Base-by-base conservation (phyloP, 1,140 invertebrate species). In the Drosophila bipectinata region DNA sequence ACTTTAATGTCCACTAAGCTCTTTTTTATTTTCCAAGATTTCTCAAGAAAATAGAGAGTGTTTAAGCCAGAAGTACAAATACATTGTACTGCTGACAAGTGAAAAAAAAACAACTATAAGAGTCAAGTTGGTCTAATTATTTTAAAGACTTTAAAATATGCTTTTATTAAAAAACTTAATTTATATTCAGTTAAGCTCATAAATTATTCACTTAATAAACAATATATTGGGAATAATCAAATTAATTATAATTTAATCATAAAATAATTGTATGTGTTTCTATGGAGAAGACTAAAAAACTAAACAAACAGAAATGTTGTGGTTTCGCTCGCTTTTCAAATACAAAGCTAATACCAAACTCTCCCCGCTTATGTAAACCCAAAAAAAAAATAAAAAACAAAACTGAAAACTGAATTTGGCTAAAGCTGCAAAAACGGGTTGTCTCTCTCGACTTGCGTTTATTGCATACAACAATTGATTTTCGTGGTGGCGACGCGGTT, bases 381-480 rank as follows among this genome's bases (percentile, higher is more conserved):
- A 10, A 34, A 32, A 28, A 66, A 58, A 45, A 21, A 61, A 57
- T 52, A 63, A 44, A 14, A 37, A 57, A 61, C 14, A 61, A 57
- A 61, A 63, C 52, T 9, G 28, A 57, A 61, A 64, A 63, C 62
- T 26, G 49, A 49, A 55, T 73, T 73, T 62, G 51, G 45, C 68
- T 49, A 14, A 15, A 37, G 34, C 41, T 62, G 24, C 51, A 55
- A 62, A 55, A 73, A 62, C 57, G 62, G 69, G 51, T 62, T 73
- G 57, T 34, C 60, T 44, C 45, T 58, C 41, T 66, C 53, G 57
- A 44, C 51, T 74, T 73, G 37, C 52, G 59, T 57, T 85, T 81
- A 73, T 77, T 52, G 57, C 66, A 68, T 75, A 72, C 45, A 72
- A 66, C 77, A 87, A 88, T 82, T 75, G 79, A 87, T 87, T 87